Base-by-base conservation (phyloP, 2,113 vertebrate genomes). In the Eupsittula cactorum region DNA sequence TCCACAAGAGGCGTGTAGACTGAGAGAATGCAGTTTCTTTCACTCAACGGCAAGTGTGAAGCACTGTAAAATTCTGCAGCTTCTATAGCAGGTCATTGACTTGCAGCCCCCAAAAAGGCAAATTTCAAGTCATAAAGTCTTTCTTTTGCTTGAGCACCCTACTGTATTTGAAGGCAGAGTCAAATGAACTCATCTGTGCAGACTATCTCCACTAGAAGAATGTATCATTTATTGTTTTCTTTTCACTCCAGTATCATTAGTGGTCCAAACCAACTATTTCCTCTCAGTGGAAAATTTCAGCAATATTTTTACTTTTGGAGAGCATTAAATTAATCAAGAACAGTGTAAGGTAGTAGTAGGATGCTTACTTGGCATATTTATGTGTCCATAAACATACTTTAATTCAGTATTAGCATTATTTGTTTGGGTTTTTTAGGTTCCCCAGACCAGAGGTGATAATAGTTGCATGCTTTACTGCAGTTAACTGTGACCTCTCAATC, bases 391-490 rank as follows among this genome's bases (percentile, higher is more conserved):
- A 92, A 28, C 9, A 20, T 15, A 71, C 14, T 18, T 80, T 5
- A 64, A 71, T n/a, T 73, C 44, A 90, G 28, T 6, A 47, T 37
- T 37, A 73, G 73, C 14, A 25, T 9, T 47, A 6, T 7, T 31
- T 59, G 21, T 35, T 35, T 16, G 9, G 33, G 9, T 71, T 35
- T 46, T 79, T 75, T 3, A 53, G 20, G 23, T 82, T 82, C 71
- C 16, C 20, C 21, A 77, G 21, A 37, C n/a, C 1, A 0, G 17
- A 67, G 12, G 16, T 20, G 33, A 55, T 59, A 16, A 80, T 23
- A 77, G 28, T 6, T 52, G 23, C 2, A 2, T 1, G 3, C n/a
- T 81, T 50, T 53, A 28, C 16, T n/a, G 21, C 3, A 41, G 1
- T 1, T 33, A 90, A 68, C 25, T 37, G 31, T 7, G 27, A 74